Evolutionary conservation across 2,797 vertebrate genomes (phyloP).

Genomic region (Acanthopagrus latus): DNA sequence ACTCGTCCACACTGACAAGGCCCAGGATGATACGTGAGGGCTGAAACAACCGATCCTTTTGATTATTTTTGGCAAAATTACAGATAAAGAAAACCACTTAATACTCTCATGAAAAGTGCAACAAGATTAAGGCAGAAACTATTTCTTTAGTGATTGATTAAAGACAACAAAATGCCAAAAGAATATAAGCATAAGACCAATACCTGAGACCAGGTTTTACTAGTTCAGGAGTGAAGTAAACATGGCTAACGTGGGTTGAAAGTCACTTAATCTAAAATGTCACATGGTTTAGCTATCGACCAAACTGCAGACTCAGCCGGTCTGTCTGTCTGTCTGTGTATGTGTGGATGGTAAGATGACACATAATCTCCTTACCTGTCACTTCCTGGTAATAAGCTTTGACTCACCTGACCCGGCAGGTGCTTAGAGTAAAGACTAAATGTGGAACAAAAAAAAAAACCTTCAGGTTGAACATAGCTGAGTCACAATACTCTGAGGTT

Average conservation of each 20-base stretch:
- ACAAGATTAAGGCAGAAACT: no score
- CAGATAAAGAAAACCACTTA: no score
- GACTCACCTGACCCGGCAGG: conserved; percentile 36
- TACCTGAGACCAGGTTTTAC: no score
- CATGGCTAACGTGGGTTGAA: neutral
- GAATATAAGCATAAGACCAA: no score
- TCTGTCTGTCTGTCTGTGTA: neutral
- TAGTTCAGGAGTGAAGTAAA: no score
- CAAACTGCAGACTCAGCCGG: no score
- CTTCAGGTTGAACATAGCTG: neutral
- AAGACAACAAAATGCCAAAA: no score
- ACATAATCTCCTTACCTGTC: conserved; percentile 74
- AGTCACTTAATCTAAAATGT: conserved; percentile 13
- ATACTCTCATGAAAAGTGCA: no score
- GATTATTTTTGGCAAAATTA: no score
- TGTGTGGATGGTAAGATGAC: neutral
- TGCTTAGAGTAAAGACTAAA: conserved; percentile 28
- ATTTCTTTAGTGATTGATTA: no score
- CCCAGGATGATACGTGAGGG: neutral
- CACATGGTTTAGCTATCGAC: neutral
- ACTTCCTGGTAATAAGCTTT: conserved; percentile 60
- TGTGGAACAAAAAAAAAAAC: neutral
- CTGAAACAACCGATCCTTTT: neutral
- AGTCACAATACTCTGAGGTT: neutral
- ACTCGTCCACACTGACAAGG: rapidly evolving